These are phyloP conservation scores for Platycercus adscitus DNA, from an alignment of 2,113 vertebrate genomes.

Conservation along the genomic window DNA sequence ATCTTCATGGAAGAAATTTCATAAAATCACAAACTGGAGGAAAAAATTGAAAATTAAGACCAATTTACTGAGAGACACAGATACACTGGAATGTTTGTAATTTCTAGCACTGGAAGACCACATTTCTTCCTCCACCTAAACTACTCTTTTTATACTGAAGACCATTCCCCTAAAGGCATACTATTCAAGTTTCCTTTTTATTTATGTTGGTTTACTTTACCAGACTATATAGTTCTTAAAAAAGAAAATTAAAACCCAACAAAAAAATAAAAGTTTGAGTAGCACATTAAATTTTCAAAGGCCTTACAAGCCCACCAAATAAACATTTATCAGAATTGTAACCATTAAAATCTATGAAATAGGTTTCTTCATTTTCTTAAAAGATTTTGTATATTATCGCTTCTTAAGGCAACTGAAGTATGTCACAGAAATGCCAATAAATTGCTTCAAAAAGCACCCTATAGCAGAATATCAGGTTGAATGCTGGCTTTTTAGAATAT, in stretches of 20 bases:
- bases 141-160: not conserved
- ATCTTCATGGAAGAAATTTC: not conserved
- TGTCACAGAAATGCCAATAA: not conserved
- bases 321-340: not conserved
- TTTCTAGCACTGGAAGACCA: not conserved
- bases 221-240: not conserved
- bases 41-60: not conserved
- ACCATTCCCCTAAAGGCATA: not conserved
- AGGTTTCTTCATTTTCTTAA: not conserved
- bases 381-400: not conserved
- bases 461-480: not conserved
- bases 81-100: not conserved
- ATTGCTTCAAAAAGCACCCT: not conserved
- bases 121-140: not conserved
- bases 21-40: not conserved
- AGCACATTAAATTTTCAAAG: not conserved
- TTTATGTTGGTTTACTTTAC: not conserved
- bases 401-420: not conserved
- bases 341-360: not conserved
- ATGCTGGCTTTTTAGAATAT: not conserved
- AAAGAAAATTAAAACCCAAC: not conserved
- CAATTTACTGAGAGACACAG: fast-evolving
- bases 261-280: not conserved
- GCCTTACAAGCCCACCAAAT: not conserved
- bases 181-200: not conserved